Conservation (phyloP, 2,888 invertebrate species). For the Orthonychiurus folsomi region DNA sequence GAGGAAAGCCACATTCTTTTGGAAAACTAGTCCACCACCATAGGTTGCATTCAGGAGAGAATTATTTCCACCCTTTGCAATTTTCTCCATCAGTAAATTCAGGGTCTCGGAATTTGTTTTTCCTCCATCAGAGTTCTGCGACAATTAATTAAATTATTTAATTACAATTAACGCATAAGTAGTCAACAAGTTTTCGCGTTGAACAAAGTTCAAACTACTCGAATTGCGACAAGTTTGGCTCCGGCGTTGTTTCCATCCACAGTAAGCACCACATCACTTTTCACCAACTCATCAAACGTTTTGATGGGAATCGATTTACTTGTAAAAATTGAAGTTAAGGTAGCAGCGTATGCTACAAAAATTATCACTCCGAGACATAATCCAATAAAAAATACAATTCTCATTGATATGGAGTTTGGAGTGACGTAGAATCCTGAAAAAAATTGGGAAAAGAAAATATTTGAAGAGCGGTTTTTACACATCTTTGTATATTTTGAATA, state of each 20-base stretch:
- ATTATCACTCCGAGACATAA: conserved; percentile 17
- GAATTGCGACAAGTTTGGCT: conserved; percentile 8
- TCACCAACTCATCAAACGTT: conserved; percentile 15
- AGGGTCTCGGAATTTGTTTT: background rate
- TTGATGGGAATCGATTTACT: conserved; percentile 15
- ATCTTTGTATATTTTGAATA: conserved; percentile 1
- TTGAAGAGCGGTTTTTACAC: background rate
- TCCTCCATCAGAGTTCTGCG: background rate
- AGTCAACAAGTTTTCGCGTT: background rate
- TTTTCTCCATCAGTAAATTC: background rate
- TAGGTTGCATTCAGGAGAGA: background rate
- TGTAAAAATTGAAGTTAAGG: conserved; percentile 19
- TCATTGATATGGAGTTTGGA: conserved; percentile 10
- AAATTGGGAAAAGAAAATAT: background rate
- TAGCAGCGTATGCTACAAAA: conserved; percentile 20
- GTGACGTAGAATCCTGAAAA: conserved; percentile 11
- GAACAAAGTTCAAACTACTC: background rate
- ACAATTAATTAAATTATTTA: no score
- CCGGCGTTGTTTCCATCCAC: conserved; percentile 17
- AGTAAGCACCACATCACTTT: conserved; percentile 8
- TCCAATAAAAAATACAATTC: conserved; percentile 15
- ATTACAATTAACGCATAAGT: background rate
- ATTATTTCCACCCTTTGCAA: background rate
- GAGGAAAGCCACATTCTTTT: conserved; percentile 12
- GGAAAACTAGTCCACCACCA: background rate